phyloP scores from a whole-genome alignment of 1,140 invertebrate species.

The Andricus grossulariae region DNA sequence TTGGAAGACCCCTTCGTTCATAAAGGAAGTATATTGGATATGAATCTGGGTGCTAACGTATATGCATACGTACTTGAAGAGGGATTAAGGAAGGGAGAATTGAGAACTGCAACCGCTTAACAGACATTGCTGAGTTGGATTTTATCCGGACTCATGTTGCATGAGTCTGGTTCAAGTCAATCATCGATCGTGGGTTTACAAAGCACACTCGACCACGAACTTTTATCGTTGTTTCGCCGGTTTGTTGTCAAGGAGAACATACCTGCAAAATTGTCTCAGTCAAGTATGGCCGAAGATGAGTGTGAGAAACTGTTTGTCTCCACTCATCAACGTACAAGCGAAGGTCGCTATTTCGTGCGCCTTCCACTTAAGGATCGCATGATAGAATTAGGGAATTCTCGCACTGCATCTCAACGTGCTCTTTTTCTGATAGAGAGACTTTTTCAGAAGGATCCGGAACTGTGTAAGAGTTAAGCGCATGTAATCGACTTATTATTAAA shows the following conservation, averaged over 20 bases:
- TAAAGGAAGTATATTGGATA: not conserved
- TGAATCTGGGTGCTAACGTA: not conserved
- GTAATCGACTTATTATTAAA: not conserved
- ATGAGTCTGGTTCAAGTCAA: no score
- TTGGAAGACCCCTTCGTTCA: not conserved
- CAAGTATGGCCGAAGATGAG: not conserved
- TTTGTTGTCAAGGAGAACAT: not conserved
- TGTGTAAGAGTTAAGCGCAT: not conserved
- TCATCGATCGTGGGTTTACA: not conserved
- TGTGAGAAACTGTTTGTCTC: constrained; percentile 6
- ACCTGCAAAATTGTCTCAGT: not conserved
- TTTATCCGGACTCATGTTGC: constrained; percentile 40
- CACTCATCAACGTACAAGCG: not conserved
- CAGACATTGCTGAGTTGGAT: constrained; percentile 55
- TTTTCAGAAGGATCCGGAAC: not conserved
- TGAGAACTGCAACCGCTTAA: constrained; percentile 46
- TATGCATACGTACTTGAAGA: not conserved
- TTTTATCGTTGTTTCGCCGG: not conserved
- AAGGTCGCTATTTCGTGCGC: constrained; percentile 16
- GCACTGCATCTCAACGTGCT: not conserved
- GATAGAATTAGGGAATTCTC: not conserved
- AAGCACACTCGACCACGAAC: not conserved
- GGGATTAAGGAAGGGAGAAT: not conserved
- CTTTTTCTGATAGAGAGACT: not conserved
- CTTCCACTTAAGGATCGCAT: not conserved